Conservation (phyloP, 2,888 invertebrate species). For the Drosophila subsilvestris region DNA sequence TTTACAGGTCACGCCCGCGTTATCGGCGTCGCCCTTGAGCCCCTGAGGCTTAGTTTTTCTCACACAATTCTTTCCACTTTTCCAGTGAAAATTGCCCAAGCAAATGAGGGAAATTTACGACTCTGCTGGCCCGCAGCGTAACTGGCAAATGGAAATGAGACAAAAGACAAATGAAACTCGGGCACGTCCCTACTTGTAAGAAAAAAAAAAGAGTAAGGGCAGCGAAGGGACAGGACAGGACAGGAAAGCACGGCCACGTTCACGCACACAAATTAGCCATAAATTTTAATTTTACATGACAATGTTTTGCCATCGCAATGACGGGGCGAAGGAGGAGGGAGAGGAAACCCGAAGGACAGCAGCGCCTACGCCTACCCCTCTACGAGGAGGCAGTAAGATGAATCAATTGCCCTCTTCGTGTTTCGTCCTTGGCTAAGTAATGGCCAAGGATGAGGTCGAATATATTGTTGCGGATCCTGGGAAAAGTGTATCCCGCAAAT, state of each 20-base stretch:
- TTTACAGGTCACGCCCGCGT: conserved; percentile 32
- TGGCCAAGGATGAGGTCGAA: conserved; percentile 38
- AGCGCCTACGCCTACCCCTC: background rate
- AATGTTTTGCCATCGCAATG: conserved; percentile 53
- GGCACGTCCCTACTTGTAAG: conserved; percentile 21
- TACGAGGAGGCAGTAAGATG: conserved; percentile 47
- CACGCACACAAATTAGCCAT: conserved; percentile 75
- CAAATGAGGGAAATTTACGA: conserved; percentile 62
- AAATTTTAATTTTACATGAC: conserved; percentile 80
- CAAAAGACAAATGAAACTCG: conserved; percentile 17
- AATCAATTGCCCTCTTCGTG: conserved; percentile 59
- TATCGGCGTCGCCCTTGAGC: background rate
- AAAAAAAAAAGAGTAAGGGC: conserved; percentile 6
- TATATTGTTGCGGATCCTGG: conserved; percentile 42
- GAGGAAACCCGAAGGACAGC: conserved; percentile 12
- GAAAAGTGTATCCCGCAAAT: conserved; percentile 67
- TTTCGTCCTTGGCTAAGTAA: conserved; percentile 36
- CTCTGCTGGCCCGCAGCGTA: conserved; percentile 2
- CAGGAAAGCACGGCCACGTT: conserved; percentile 20
- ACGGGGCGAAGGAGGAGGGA: conserved; percentile 8
- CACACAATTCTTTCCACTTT: conserved; percentile 14
- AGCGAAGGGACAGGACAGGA: conserved; percentile 18
- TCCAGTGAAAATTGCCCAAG: conserved; percentile 50
- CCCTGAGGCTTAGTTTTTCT: conserved; percentile 1
- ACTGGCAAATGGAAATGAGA: conserved; percentile 25